Base-by-base conservation (phyloP, 2,888 invertebrate species). In the Cacoxenus indagator region DNA sequence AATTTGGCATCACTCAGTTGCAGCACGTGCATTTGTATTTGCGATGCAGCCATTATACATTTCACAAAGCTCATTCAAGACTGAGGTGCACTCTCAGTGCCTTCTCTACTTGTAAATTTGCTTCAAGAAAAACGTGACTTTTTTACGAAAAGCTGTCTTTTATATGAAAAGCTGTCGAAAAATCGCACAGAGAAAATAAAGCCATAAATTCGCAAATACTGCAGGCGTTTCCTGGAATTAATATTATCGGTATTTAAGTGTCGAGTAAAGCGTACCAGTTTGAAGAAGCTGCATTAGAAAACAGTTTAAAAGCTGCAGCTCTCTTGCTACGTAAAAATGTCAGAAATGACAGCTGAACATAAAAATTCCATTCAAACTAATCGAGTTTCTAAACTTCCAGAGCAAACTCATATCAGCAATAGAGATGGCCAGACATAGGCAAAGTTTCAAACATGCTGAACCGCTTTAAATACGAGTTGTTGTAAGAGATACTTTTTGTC, bases 331-430 rank as follows among this genome's bases (percentile, higher is more conserved):
- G 43, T 5, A 54, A 61, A 37, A 37, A 27, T 29, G 59, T 68
- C 64, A 65, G 62, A 67, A 67, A 66, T 65, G 51, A 55, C 59
- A 67, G 62, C 67, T 70, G 61, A 62, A 62, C 67, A 57, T 54
- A 66, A 67, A 66, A 67, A 69, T 57, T 59, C 43, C 59, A 64
- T 51, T 22, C 59, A 68, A 70, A 71, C 69, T 64, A 67, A 73
- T 71, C 67, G 65, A 69, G 64, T 37, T 55, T 22, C 17, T n/a
- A n/a, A n/a, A n/a, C n/a, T n/a, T n/a, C n/a, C 37, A 37, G 14
- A 37, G 37, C 37, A 14, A 37, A 37, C 14, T 2, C 37, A 8
- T 37, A 37, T 11, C 9, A 11, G 8, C 5, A 6, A 24, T 22
- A 22, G 17, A 51, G 19, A 24, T 45, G 14, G 37, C 43, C 45